These are phyloP conservation scores for Agrypnia vestita DNA, from an alignment of 1,140 invertebrate species.

Conservation along the genomic window DNA sequence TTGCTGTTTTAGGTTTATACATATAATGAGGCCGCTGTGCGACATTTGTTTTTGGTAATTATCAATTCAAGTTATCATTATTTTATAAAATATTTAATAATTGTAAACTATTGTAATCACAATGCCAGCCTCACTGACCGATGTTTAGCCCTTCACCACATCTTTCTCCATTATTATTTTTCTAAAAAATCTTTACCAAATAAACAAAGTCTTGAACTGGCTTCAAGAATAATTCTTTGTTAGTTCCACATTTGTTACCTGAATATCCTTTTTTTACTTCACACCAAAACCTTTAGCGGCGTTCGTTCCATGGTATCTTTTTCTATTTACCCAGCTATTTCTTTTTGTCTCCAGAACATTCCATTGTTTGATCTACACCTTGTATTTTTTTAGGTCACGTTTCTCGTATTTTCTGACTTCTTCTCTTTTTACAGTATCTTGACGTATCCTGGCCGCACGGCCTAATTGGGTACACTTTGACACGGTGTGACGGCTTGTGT, in stretches of 20 bases:
- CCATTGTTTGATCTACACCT: conserved; percentile 23
- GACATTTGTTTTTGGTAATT: no score
- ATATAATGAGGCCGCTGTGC: no score
- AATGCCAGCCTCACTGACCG: no score
- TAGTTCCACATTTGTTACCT: neutral
- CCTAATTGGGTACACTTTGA: conserved; percentile 2
- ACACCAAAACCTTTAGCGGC: neutral
- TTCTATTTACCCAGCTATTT: neutral
- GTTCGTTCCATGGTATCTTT: neutral
- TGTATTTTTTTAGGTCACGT: conserved; percentile 7
- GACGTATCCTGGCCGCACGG: neutral
- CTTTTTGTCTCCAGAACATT: conserved; percentile 10
- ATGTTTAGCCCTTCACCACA: no score
- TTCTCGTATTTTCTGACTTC: neutral
- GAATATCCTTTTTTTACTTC: neutral
- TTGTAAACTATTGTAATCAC: no score
- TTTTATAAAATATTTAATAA: no score
- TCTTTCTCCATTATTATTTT: no score
- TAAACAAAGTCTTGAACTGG: no score
- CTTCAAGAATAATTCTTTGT: neutral
- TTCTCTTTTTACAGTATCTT: neutral
- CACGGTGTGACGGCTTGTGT: neutral
- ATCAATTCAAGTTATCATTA: no score
- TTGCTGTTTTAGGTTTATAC: no score
- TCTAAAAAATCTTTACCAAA: no score